Evolutionary conservation across 2,888 invertebrate genomes (phyloP).

Genomic region (Venusia cambrica): DNA sequence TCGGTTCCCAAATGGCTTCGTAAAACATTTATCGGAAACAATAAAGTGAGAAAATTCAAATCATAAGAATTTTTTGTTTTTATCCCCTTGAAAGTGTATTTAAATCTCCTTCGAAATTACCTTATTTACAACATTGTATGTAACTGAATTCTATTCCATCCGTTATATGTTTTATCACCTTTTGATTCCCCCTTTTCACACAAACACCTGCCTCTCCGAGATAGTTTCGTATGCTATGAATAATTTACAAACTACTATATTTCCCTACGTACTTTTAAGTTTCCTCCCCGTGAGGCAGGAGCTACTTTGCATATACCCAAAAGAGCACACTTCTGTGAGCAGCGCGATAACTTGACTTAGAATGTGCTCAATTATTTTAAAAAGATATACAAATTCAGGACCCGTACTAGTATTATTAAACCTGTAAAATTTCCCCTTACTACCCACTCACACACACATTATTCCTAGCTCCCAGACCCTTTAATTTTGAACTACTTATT

Average conservation of each 20-base stretch:
- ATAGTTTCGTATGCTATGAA: slow-evolving; percentile 28
- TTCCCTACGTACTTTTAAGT: slow-evolving; percentile 24
- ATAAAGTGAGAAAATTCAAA: no score
- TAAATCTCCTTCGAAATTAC: slow-evolving; percentile 2
- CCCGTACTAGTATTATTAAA: slow-evolving; percentile 14
- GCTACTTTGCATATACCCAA: slow-evolving; percentile 7
- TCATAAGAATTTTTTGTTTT: no score
- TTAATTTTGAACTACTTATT: no score
- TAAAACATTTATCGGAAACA: no score
- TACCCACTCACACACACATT: no score
- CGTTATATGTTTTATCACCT: slow-evolving; percentile 23
- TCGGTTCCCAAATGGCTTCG: no score
- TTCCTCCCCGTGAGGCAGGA: slow-evolving; percentile 7
- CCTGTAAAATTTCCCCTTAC: slow-evolving; percentile 16
- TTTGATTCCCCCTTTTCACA: slow-evolving; percentile 25
- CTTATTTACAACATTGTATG: slow-evolving; percentile 18
- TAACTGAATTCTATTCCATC: slow-evolving; percentile 13
- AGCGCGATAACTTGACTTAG: slow-evolving; percentile 6
- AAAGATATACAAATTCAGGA: slow-evolving; percentile 14
- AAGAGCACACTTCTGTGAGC: slow-evolving; percentile 1
- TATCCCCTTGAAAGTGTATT: no score
- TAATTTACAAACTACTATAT: slow-evolving; percentile 24
- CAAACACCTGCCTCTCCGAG: slow-evolving; percentile 25
- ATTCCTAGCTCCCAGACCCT: no score
- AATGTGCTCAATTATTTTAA: slow-evolving; percentile 9